Evolutionary conservation across 2,113 vertebrate genomes (phyloP).

Genomic region (Aldabrachelys gigantea): DNA sequence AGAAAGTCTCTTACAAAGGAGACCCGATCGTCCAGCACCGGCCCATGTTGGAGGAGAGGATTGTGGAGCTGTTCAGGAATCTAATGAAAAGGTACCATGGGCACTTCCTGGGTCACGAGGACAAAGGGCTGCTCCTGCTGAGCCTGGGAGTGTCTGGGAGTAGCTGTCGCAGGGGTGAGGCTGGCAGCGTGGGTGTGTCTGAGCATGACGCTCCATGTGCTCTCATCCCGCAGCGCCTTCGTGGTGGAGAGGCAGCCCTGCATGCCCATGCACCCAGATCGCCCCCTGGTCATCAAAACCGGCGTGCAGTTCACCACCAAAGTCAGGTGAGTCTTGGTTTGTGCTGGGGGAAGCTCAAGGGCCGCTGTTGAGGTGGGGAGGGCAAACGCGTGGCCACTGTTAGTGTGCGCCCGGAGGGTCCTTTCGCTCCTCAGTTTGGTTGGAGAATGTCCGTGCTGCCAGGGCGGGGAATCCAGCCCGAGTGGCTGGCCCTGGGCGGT

Average conservation of each 20-base stretch:
- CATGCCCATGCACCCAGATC: constrained; percentile 99
- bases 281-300: constrained; percentile 97
- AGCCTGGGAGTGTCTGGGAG: background rate
- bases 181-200: background rate
- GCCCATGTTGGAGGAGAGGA: constrained; percentile 96
- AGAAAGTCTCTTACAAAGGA: constrained; percentile 98
- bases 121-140: no score
- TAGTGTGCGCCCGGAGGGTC: background rate
- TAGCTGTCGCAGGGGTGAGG: background rate
- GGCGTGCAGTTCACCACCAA: constrained; percentile 99
- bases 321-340: constrained; percentile 87
- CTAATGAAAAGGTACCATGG: constrained; percentile 93
- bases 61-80: constrained; percentile 95
- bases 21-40: constrained; percentile 98
- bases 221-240: constrained; percentile 85
- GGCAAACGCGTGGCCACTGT: background rate
- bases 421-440: background rate
- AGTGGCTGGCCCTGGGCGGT: background rate
- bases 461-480: background rate
- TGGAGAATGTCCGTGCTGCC: background rate
- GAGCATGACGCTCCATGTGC: background rate
- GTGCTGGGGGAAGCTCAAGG: accelerated
- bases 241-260: constrained; percentile 98
- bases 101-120: background rate
- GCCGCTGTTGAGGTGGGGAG: background rate